Conservation (phyloP, 2,113 vertebrate species). For the Mastomys coucha region DNA sequence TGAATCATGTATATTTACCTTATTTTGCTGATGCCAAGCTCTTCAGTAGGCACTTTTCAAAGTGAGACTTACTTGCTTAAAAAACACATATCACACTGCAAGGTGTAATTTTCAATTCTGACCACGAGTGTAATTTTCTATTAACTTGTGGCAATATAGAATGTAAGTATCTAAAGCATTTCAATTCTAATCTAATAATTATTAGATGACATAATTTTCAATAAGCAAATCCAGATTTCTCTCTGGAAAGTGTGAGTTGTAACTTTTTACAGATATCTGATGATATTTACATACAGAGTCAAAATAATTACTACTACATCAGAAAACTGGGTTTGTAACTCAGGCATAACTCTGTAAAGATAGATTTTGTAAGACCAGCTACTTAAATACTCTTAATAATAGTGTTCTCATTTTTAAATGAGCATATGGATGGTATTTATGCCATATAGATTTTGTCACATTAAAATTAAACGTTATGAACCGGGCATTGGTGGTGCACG, state of each 20-base stretch:
- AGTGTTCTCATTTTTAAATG: conserved; percentile 28
- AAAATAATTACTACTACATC: conserved; percentile 36
- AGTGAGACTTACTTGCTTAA: conserved; percentile 71
- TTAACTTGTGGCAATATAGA: conserved; percentile 71
- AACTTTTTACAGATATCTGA: neutral
- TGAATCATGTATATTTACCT: conserved; percentile 2
- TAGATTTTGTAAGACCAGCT: neutral
- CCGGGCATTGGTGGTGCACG: no score
- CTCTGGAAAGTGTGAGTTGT: neutral
- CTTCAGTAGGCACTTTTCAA: conserved; percentile 53
- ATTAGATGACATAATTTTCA: neutral
- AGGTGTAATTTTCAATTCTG: conserved; percentile 74
- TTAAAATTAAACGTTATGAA: neutral
- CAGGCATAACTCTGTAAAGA: neutral
- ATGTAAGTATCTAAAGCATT: conserved; percentile 65
- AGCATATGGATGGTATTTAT: neutral
- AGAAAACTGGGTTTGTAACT: neutral
- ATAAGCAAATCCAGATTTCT: neutral
- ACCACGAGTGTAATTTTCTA: conserved; percentile 74
- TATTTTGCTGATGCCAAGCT: conserved; percentile 63
- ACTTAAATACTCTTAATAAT: neutral
- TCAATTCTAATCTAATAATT: conserved; percentile 66
- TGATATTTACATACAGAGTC: conserved; percentile 1
- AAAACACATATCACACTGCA: conserved; percentile 31
- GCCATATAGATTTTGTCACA: neutral